Base-by-base conservation (phyloP, 2,888 invertebrate genomes). In the Ophonus ardosiacus region DNA sequence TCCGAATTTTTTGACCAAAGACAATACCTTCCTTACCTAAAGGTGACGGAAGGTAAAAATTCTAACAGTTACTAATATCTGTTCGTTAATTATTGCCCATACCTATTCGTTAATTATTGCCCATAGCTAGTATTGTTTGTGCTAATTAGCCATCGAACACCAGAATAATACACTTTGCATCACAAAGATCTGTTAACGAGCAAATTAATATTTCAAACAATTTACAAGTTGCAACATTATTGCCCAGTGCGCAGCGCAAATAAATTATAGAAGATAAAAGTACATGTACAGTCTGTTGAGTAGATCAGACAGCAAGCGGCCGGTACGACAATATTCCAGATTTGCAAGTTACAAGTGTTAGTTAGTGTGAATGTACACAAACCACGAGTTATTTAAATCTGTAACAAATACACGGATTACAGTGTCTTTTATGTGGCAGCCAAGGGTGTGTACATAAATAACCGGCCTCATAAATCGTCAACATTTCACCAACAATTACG, bases 401-500 rank as follows among this genome's bases (percentile, higher is more conserved):
- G 88, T 89, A 89, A 90, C 90, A 90, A 90, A 90, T 90, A 90
- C 89, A 88, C 87, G 90, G 90, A 90, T 90, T 90, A 90, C 89
- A 86, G 88, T 89, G 90, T 89, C 90, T 90, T 90, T 90, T 90
- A 90, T 89, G 89, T 90, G 89, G 76, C 63, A 84, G 56, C 17
- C 51, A 90, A 90, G 89, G 78, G 83, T 59, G 82, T 88, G 87
- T 87, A 87, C 88, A 89, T 90, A 90, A 90, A 90, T 90, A 88
- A 89, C 88, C 88, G 88, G 89, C 86, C 87, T 86, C 87, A 90
- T 90, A 90, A 90, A 90, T 90, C 87, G 88, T 88, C 87, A 87
- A 88, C 89, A 90, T 90, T 90, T 91, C 90, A 90, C 89, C 90
- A 90, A 90, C 90, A 91, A 91, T 91, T 91, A 91, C 90, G 88